Evolutionary conservation across 1,140 invertebrate species (phyloP).

Genomic region (Dendrolimus kikuchii): DNA sequence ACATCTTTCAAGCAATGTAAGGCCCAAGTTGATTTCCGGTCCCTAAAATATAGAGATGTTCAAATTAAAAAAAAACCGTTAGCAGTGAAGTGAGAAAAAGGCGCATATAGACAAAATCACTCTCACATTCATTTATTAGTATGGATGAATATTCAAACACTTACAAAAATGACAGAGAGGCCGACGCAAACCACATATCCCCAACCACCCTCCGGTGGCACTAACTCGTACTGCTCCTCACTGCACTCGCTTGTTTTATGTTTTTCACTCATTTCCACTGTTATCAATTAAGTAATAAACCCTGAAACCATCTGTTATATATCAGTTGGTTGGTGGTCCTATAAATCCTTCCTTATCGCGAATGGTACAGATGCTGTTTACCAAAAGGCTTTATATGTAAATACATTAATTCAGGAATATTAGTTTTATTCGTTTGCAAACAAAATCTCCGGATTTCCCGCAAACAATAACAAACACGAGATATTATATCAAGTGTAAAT

Average conservation of each 20-base stretch:
- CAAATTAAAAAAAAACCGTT: too few relatives aligned
- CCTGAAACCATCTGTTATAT: conserved; percentile 38
- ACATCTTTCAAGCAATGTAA: too few relatives aligned
- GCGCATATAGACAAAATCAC: too few relatives aligned
- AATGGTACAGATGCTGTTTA: conserved; percentile 30
- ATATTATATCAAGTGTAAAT: too few relatives aligned
- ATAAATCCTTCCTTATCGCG: conserved; percentile 37
- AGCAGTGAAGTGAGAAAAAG: too few relatives aligned
- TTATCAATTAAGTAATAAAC: conserved; percentile 27
- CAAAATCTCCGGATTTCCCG: conserved; percentile 44
- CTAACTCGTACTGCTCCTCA: conserved; percentile 61
- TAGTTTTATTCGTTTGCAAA: conserved; percentile 28
- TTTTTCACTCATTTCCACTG: conserved; percentile 34
- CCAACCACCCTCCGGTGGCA: conserved; percentile 78
- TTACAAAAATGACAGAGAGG: conserved; percentile 76
- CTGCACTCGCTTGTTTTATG: conserved; percentile 63
- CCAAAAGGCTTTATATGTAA: conserved; percentile 34
- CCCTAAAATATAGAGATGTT: too few relatives aligned
- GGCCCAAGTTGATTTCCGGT: too few relatives aligned
- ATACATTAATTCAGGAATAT: conserved; percentile 30
- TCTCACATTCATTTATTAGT: too few relatives aligned
- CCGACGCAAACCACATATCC: conserved; percentile 77
- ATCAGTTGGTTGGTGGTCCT: conserved; percentile 33
- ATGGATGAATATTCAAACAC: conserved; percentile 31
- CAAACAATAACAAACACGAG: conserved; percentile 43